Percentiles rank a stretch among this genome's conserved stretches.
Evolutionary conservation across 2,888 invertebrate species (phyloP).

Genomic region (Diarsia dahlii): DNA sequence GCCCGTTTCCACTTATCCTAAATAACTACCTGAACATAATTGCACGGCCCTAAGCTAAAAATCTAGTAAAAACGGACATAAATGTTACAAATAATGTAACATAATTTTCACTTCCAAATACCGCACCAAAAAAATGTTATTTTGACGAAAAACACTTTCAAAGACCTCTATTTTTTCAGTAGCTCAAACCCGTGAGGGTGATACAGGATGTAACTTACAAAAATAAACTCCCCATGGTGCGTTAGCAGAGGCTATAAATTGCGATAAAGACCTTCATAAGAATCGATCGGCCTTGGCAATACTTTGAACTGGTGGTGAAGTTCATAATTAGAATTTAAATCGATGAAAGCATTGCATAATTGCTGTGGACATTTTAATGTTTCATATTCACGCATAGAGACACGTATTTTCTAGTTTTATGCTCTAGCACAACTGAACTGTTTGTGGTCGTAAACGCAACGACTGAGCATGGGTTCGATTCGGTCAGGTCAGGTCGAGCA

Average conservation of each 20-base stretch:
- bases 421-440: no score
- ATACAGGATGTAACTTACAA: conserved; percentile 5
- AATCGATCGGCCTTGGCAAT: conserved; percentile 51
- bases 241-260: conserved; percentile 28
- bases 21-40: neutral
- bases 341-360: conserved; percentile 29
- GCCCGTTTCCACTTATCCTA: neutral
- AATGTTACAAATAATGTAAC: no score
- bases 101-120: neutral
- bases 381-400: neutral
- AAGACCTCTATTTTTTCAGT: neutral
- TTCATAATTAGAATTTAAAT: conserved; percentile 21
- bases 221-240: conserved; percentile 8
- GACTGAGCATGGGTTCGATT: no score
- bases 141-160: neutral
- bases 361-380: neutral
- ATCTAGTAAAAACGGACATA: no score
- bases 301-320: conserved; percentile 23
- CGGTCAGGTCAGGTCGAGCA: no score
- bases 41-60: no score
- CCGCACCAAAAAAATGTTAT: neutral
- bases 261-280: conserved; percentile 22
- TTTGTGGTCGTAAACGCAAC: no score
- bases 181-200: neutral
- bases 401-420: neutral